Conservation (phyloP, 1,140 invertebrate species). For the Papilio aristodemus region DNA sequence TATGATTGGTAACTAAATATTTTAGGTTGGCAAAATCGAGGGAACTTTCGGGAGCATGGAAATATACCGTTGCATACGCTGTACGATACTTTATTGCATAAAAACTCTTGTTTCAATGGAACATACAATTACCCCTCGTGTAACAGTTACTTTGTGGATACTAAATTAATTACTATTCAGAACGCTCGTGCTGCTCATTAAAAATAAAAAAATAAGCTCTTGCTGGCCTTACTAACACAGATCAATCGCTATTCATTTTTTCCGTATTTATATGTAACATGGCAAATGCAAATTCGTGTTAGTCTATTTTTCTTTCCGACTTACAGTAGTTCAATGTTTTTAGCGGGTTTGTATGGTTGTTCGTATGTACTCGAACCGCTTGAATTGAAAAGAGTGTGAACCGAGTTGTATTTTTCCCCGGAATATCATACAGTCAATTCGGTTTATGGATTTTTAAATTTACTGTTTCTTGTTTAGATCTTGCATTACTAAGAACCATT, state of each 20-base stretch:
- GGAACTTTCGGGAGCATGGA: neutral
- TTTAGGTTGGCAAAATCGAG: neutral
- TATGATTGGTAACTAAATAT: neutral
- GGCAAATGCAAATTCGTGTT: no score
- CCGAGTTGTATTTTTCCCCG: no score
- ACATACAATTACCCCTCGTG: neutral
- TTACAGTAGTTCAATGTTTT: no score
- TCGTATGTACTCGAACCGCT: no score
- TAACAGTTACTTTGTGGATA: constrained; percentile 3
- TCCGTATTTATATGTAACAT: no score
- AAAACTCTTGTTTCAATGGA: neutral
- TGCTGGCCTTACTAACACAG: neutral
- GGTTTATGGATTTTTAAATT: no score
- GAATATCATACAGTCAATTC: no score
- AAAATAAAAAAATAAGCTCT: constrained; percentile 5
- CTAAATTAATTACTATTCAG: neutral
- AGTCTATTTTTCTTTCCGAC: no score
- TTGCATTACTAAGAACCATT: no score
- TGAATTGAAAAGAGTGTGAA: no score
- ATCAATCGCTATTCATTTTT: neutral
- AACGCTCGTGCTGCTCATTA: neutral
- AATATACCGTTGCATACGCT: constrained; percentile 5
- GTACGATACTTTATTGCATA: neutral
- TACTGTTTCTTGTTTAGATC: no score
- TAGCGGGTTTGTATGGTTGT: no score